Evolutionary conservation across 2,113 vertebrate species (phyloP).

Genomic region (Pygathrix nemaeus): DNA sequence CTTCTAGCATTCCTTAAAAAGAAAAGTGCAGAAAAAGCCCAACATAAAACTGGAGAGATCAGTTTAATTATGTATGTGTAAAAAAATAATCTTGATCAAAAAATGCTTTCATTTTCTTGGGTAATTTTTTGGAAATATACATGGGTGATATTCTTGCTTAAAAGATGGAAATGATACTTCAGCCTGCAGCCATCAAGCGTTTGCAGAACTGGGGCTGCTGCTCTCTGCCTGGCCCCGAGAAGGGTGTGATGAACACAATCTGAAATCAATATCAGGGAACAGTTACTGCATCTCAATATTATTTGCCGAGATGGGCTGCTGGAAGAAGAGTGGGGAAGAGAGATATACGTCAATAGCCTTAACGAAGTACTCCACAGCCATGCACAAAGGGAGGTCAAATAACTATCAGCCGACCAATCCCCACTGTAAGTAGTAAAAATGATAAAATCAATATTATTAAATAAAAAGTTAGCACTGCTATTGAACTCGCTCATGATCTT

Average conservation of each 20-base stretch:
- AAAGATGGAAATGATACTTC: constrained; percentile 55
- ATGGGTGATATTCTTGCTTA: constrained; percentile 14
- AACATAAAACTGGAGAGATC: constrained; percentile 10
- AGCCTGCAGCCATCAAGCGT: constrained; percentile 56
- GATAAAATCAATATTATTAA: constrained; percentile 88
- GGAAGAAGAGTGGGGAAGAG: constrained; percentile 73
- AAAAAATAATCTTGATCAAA: constrained; percentile 45
- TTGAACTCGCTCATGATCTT: constrained; percentile 78
- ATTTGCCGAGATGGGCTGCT: constrained; percentile 83
- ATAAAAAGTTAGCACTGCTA: constrained; percentile 84
- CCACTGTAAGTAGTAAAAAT: constrained; percentile 85
- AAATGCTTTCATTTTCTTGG: constrained; percentile 38
- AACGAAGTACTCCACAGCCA: constrained; percentile 78
- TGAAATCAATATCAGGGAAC: constrained; percentile 88
- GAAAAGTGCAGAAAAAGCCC: neutral
- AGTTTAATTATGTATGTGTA: constrained; percentile 22
- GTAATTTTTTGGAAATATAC: neutral
- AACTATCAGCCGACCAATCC: constrained; percentile 85
- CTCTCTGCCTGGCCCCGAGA: constrained; percentile 76
- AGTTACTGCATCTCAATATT: constrained; percentile 88
- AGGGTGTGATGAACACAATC: constrained; percentile 83
- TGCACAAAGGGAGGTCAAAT: constrained; percentile 84
- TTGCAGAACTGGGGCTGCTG: constrained; percentile 66
- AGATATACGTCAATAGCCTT: constrained; percentile 83
- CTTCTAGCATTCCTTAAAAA: constrained; percentile 27